Percentiles rank a stretch among this genome's conserved stretches.
These are phyloP conservation scores for Drymonia ruficornis DNA, from an alignment of 2,888 invertebrate species.

Conservation along the genomic window DNA sequence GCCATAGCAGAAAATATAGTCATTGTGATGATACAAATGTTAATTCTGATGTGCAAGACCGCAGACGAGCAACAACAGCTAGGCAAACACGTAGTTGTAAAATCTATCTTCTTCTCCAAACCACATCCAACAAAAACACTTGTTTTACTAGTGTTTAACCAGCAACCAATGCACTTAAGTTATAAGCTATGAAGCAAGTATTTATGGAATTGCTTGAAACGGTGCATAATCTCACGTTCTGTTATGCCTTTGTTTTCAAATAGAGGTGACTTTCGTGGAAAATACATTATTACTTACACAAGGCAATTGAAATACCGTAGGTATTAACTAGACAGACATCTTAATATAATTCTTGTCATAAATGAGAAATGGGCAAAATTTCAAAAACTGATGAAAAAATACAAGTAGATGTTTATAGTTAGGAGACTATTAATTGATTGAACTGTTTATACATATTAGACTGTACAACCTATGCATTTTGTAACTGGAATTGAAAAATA, in stretches of 20 bases:
- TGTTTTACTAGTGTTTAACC: constrained; percentile 1
- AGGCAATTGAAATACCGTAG: neutral
- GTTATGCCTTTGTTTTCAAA: neutral
- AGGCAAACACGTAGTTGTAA: neutral
- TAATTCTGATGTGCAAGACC: neutral
- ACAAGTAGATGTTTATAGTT: too few relatives aligned
- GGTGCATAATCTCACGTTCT: neutral
- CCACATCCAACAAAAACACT: constrained; percentile 6
- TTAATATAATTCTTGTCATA: neutral
- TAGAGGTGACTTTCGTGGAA: neutral
- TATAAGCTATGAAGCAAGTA: neutral
- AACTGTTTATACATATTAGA: too few relatives aligned
- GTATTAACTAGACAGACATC: neutral
- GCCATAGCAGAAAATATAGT: neutral
- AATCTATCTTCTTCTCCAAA: neutral
- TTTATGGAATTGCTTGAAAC: constrained; percentile 3
- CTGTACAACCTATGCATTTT: too few relatives aligned
- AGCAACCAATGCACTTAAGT: constrained; percentile 1
- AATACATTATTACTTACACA: neutral
- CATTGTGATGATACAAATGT: neutral
- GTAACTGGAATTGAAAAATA: too few relatives aligned
- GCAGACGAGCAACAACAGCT: neutral
- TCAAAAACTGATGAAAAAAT: too few relatives aligned
- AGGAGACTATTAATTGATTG: too few relatives aligned
- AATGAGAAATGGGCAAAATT: too few relatives aligned